phyloP scores from a whole-genome alignment of 2,113 vertebrate genomes.

The Apaloderma vittatum region DNA sequence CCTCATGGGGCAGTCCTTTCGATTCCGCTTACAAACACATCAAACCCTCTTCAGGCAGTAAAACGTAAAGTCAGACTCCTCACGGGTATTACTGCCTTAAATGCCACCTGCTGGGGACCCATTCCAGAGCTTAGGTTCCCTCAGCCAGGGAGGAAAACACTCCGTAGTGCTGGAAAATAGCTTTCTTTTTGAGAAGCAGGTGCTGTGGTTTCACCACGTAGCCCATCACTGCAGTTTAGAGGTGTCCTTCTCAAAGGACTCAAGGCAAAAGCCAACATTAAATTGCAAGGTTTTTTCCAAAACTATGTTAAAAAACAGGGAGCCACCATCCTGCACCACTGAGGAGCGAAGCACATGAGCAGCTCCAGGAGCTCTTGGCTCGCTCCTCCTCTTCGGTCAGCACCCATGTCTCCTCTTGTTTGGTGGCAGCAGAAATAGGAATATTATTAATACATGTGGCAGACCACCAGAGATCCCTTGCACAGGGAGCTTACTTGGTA shows the following conservation, averaged over 20 bases:
- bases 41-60: neutral
- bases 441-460: neutral
- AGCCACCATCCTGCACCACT: neutral
- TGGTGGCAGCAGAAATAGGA: neutral
- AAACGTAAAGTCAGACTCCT: neutral
- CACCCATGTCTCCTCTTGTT: neutral
- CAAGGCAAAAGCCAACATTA: neutral
- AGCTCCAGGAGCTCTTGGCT: neutral
- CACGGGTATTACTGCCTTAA: neutral
- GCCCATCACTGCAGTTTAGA: neutral
- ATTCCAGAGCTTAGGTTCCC: neutral
- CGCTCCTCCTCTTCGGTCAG: neutral
- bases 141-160: neutral
- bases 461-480: neutral
- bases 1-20: neutral
- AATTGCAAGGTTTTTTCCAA: neutral
- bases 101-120: neutral
- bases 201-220: rapidly evolving
- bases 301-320: neutral
- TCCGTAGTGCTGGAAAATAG: neutral
- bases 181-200: neutral
- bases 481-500: neutral
- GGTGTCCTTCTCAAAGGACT: neutral
- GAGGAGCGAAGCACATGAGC: neutral
- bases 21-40: neutral